Evolutionary conservation across 2,797 vertebrate genomes (phyloP).

Genomic region (Phyllotis vaccarum): DNA sequence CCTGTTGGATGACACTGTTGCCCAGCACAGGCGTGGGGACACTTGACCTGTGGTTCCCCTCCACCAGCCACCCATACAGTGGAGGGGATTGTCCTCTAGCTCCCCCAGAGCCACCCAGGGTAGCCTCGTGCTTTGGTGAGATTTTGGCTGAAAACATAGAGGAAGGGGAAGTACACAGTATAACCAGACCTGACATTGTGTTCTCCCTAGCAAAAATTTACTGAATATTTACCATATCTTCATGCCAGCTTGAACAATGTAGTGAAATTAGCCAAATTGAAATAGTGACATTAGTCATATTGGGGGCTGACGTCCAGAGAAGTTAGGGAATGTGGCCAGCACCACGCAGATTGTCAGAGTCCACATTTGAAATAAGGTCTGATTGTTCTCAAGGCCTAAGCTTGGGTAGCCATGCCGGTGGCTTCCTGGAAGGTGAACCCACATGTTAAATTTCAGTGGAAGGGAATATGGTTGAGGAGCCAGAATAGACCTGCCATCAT

Average conservation of each 20-base stretch:
- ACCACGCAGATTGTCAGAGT: slow-evolving; percentile 27
- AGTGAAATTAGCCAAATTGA: slow-evolving; percentile 24
- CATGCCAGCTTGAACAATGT: slow-evolving; percentile 27
- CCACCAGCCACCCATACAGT: background rate
- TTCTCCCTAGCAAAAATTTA: background rate
- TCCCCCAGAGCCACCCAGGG: background rate
- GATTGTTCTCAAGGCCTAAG: slow-evolving; percentile 51
- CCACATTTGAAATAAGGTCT: slow-evolving; percentile 68
- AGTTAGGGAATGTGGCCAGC: slow-evolving; percentile 49
- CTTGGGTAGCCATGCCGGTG: background rate
- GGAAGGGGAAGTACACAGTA: background rate
- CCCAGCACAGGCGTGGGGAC: background rate
- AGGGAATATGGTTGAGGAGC: background rate
- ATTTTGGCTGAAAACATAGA: background rate
- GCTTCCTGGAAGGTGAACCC: background rate
- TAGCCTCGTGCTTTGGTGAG: background rate
- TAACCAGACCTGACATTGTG: background rate
- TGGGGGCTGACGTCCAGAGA: slow-evolving; percentile 51
- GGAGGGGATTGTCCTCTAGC: background rate
- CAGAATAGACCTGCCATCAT: background rate
- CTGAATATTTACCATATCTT: background rate
- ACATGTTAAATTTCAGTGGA: background rate
- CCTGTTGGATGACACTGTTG: background rate
- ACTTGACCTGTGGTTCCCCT: background rate
- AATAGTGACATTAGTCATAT: slow-evolving; percentile 49